phyloP scores from a whole-genome alignment of 1,140 invertebrate species.

The Hyphantria cunea region DNA sequence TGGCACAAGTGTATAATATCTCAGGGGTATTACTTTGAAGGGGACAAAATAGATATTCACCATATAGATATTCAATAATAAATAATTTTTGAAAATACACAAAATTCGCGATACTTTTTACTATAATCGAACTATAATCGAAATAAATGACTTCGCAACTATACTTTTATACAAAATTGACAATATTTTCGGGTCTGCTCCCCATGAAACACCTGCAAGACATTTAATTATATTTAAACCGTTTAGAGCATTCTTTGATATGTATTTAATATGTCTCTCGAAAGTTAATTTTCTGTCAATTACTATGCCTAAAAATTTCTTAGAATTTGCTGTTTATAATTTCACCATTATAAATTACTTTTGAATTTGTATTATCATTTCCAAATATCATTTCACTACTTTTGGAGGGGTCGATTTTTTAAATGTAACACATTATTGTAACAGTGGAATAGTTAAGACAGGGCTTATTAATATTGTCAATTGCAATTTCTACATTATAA shows the following conservation, averaged over 20 bases:
- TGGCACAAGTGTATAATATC: no score
- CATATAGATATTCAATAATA: no score
- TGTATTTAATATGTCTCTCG: constrained; percentile 28
- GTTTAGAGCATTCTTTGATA: constrained; percentile 22
- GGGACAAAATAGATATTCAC: no score
- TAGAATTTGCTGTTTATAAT: neutral
- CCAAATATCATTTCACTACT: constrained; percentile 1
- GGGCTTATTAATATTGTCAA: constrained; percentile 15
- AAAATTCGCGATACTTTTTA: no score
- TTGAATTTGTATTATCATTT: neutral
- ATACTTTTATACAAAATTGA: constrained; percentile 4
- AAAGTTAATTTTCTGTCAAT: constrained; percentile 25
- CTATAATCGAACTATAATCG: constrained; percentile 19
- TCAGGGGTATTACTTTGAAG: no score
- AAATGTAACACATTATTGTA: neutral
- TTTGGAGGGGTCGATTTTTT: neutral
- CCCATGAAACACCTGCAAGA: constrained; percentile 13
- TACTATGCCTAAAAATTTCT: constrained; percentile 26
- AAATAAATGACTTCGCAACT: constrained; percentile 31
- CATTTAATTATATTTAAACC: constrained; percentile 27
- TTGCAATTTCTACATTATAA: constrained; percentile 15
- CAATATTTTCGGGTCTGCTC: constrained; percentile 3
- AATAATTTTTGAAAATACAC: no score
- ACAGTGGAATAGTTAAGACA: neutral
- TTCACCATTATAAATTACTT: neutral